These are phyloP conservation scores for Anableps anableps DNA, from an alignment of 2,797 vertebrate genomes.

Conservation along the genomic window DNA sequence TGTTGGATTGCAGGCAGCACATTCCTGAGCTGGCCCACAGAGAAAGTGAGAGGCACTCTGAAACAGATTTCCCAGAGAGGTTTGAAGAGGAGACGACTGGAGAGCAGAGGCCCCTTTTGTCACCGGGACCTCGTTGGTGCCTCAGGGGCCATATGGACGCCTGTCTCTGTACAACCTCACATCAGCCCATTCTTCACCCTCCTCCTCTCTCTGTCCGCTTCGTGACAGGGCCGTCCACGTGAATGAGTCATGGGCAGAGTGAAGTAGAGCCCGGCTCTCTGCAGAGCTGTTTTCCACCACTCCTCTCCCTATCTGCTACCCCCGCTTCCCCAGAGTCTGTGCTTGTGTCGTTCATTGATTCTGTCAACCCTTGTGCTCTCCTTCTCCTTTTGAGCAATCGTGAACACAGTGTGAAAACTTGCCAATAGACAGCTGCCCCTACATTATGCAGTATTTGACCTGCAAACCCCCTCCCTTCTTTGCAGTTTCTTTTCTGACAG, in stretches of 20 bases:
- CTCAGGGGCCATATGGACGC: slow-evolving; percentile 64
- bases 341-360: slow-evolving; percentile 31
- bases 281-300: slow-evolving; percentile 45
- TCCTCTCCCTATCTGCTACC: slow-evolving; percentile 5
- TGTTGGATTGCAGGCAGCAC: slow-evolving; percentile 48
- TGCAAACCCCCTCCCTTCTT: slow-evolving; percentile 14
- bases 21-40: slow-evolving; percentile 60
- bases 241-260: slow-evolving; percentile 74
- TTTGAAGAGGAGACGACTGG: slow-evolving; percentile 58
- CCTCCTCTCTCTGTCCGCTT: slow-evolving; percentile 23
- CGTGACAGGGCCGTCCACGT: slow-evolving; percentile 58
- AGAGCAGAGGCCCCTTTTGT: slow-evolving; percentile 68
- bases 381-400: slow-evolving; percentile 45
- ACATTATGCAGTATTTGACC: slow-evolving; percentile 39
- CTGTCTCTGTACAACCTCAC: slow-evolving; percentile 69
- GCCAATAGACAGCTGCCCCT: slow-evolving; percentile 63
- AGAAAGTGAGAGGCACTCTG: slow-evolving; percentile 66
- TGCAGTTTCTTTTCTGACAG: slow-evolving; percentile 57
- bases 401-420: slow-evolving; percentile 66
- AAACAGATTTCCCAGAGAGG: slow-evolving; percentile 62
- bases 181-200: slow-evolving; percentile 60
- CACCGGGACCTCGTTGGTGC: slow-evolving; percentile 62
- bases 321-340: slow-evolving; percentile 14
- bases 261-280: slow-evolving; percentile 72
- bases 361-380: slow-evolving; percentile 21